Evolutionary conservation across 2,797 vertebrate species (phyloP).

Genomic region (Acrossocheilus wenchowensis): DNA sequence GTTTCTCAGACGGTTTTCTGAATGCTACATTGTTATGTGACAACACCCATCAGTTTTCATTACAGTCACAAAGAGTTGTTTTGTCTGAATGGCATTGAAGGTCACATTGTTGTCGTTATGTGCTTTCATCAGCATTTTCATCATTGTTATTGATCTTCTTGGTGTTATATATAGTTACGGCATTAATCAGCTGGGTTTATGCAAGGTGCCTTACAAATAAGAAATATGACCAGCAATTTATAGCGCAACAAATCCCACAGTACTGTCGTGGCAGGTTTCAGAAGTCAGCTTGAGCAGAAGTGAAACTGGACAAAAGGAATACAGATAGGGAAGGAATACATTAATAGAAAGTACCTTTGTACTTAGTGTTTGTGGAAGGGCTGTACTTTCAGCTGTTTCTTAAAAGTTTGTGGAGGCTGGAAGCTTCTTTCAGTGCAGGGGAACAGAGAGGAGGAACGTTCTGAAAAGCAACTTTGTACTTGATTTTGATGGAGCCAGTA

Average conservation of each 20-base stretch:
- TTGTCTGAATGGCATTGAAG: background rate
- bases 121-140: background rate
- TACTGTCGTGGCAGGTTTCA: background rate
- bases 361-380: background rate
- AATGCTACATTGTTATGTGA: background rate
- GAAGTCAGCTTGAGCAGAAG: background rate
- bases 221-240: background rate
- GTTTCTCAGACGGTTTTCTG: background rate
- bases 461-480: background rate
- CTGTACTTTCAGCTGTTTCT: background rate
- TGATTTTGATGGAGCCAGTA: background rate
- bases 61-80: background rate
- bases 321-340: background rate
- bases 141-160: background rate
- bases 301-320: background rate
- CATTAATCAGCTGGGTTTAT: background rate
- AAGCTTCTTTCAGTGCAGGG: background rate
- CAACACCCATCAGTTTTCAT: background rate
- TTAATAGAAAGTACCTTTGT: background rate
- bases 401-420: background rate
- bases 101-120: background rate
- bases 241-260: background rate
- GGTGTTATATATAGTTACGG: background rate
- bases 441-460: background rate
- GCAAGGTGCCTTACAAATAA: background rate